Evolutionary conservation across 2,888 invertebrate genomes (phyloP), one percentile per base, ranked within the genome.

Genomic region (Myopa tessellatipennis): DNA sequence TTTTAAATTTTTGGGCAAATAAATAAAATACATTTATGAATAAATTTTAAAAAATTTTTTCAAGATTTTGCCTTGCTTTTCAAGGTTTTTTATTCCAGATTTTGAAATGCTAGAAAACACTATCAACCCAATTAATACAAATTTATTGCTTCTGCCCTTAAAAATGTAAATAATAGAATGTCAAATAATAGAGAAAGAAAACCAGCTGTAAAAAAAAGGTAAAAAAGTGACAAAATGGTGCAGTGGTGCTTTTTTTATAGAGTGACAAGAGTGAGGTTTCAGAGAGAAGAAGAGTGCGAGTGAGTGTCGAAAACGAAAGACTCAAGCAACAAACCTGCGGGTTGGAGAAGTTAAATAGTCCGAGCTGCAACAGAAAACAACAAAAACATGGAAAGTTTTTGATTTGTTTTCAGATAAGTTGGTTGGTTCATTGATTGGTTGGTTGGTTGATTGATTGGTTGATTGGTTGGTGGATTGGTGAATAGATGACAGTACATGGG

Each of bases 301-400:
- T 70, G 55, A 36, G 40, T 36, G 38, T 36, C 1, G 60, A 78
- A 82, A 83, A 87, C 86, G 85, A 87, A 88, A 88, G 88, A 88
- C 85, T 87, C 87, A 84, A 87, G 82, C 85, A 86, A 88, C 88
- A 88, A 88, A 88, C 88, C 88, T 88, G 88, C 85, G 87, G 87
- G 86, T 85, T 87, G 85, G 36, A 34, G 36, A 85, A 88, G 85
- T 84, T 86, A 87, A 88, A 88, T 84, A 87, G 86, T 87, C 88
- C 88, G 84, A 88, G 83, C 88, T 88, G 88, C 80, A 79, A 77
- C n/a, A 68, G 71, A 76, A 40, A 65, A 65, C 36, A 63, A 73
- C 26, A 55, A 14, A 79, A 76, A 58, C 45, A 45, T 45, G 45
- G 45, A 45, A 45, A 45, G 45, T 45, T 78, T 75, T 79, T 69